Percentiles rank a stretch among this genome's conserved stretches.
phyloP scores from a whole-genome alignment of 2,888 invertebrate species.

The Omphaloscelis lunosa region DNA sequence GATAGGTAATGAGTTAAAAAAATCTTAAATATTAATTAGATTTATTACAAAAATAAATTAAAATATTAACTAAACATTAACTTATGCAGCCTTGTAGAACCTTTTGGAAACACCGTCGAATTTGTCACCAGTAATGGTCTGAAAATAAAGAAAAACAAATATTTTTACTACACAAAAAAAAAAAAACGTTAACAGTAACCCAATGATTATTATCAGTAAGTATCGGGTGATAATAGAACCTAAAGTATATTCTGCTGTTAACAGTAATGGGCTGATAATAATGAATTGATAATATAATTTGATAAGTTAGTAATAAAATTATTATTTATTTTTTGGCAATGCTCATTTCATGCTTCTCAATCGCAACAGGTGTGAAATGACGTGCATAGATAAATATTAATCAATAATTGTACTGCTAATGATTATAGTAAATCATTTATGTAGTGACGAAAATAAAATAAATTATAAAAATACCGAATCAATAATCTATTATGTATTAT shows the following conservation, averaged over 20 bases:
- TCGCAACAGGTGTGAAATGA: not conserved
- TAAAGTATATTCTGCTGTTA: slow-evolving; percentile 12
- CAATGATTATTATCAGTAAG: slow-evolving; percentile 6
- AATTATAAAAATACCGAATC: not conserved
- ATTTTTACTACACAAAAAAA: not conserved
- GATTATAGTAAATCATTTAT: not conserved
- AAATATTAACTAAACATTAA: slow-evolving; percentile 40
- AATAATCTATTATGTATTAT: not conserved
- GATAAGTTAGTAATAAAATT: not conserved
- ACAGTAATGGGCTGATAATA: slow-evolving; percentile 8
- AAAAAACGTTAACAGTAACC: not conserved
- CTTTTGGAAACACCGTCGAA: slow-evolving; percentile 73
- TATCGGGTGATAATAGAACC: not conserved
- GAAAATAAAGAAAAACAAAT: slow-evolving; percentile 54
- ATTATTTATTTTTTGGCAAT: not conserved
- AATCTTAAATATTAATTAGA: slow-evolving; percentile 20
- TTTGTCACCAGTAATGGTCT: slow-evolving; percentile 65
- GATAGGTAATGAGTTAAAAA: not conserved
- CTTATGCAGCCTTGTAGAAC: slow-evolving; percentile 69
- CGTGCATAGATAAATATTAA: not conserved
- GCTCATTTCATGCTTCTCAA: not conserved
- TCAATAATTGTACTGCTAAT: not conserved
- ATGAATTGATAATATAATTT: slow-evolving; percentile 3
- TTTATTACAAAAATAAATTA: slow-evolving; percentile 60
- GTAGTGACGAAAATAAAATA: slow-evolving; percentile 5